Base-by-base conservation (phyloP, 2,113 vertebrate genomes). In the Phyllopteryx taeniolatus region DNA sequence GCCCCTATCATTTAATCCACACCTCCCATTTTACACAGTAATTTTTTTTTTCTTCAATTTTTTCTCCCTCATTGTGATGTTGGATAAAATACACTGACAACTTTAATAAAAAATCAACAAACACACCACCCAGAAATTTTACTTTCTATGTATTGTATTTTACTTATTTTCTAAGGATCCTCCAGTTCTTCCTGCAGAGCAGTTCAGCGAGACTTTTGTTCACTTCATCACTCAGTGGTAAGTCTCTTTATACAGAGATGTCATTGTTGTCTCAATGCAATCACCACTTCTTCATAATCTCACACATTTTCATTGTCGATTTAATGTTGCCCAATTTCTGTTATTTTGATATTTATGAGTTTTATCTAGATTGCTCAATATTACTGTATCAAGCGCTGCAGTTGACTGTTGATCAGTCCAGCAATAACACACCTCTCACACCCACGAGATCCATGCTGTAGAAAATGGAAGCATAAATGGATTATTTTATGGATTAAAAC, bases 211-310 rank as follows among this genome's bases (percentile, higher is more conserved):
- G 88, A 95, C 93, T 43, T 99, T 98, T 89, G 94, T 98, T 88
- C 94, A 99, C 94, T 98, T 99, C 91, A 96, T 99, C 92, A 98
- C 97, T 90, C 98, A 98, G 88, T 98, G 98, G 98, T 99, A 91
- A 98, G 97, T 93, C 15, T 67, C 20, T n/a, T 44, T 46, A 12
- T 43, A 42, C 9, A 22, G 20, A 9, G 17, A 12, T 43, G 17
- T n/a, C 62, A 64, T 64, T 46, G 20, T 27, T n/a, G 62, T 64
- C 62, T 44, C 4, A 64, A 43, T n/a, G 39, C 5, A 64, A 12
- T 64, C 62, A 42, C 35, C 20, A 44, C 20, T 11, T 35, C 31
- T 35, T 61, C 14, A 61, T 15, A 61, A 9, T 61, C 31, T 61
- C 31, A 15, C 14, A 61, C 33, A 35, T 35, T 35, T 35, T 61